phyloP scores from a whole-genome alignment of 1,140 invertebrate species.

The Tyrophagus putrescentiae region DNA sequence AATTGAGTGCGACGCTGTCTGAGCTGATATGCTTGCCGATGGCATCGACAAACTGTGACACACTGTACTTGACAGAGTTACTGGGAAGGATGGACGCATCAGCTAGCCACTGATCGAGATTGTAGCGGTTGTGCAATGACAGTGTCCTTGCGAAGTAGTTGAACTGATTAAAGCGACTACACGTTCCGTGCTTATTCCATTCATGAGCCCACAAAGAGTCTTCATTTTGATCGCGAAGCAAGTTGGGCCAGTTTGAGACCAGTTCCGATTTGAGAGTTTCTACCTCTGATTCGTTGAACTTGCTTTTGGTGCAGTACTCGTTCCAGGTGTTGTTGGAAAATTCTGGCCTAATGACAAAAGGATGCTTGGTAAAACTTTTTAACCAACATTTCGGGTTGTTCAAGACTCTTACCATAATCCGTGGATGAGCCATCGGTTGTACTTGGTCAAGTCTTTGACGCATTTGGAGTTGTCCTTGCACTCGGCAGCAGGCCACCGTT shows the following conservation, averaged over 20 bases:
- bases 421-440: slow-evolving; percentile 22
- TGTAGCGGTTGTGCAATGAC: slow-evolving; percentile 8
- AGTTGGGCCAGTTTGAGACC: slow-evolving; percentile 22
- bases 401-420: too few species aligned
- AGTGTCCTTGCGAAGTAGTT: slow-evolving; percentile 22
- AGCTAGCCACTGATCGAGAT: slow-evolving; percentile 6
- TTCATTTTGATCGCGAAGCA: not conserved
- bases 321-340: slow-evolving; percentile 20
- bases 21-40: not conserved
- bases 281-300: slow-evolving; percentile 1
- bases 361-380: too few species aligned
- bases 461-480: not conserved
- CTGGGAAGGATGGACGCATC: slow-evolving; percentile 17
- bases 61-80: slow-evolving; percentile 7
- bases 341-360: too few species aligned
- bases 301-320: slow-evolving; percentile 13
- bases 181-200: slow-evolving; percentile 27
- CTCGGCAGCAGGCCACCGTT: slow-evolving; percentile 6
- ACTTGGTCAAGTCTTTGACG: not conserved
- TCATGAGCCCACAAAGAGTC: slow-evolving; percentile 25
- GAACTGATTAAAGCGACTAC: slow-evolving; percentile 20
- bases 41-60: not conserved
- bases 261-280: slow-evolving; percentile 12
- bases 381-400: too few species aligned
- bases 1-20: not conserved